Conservation (phyloP, 1,140 invertebrate genomes). For the Bombus confusus region DNA sequence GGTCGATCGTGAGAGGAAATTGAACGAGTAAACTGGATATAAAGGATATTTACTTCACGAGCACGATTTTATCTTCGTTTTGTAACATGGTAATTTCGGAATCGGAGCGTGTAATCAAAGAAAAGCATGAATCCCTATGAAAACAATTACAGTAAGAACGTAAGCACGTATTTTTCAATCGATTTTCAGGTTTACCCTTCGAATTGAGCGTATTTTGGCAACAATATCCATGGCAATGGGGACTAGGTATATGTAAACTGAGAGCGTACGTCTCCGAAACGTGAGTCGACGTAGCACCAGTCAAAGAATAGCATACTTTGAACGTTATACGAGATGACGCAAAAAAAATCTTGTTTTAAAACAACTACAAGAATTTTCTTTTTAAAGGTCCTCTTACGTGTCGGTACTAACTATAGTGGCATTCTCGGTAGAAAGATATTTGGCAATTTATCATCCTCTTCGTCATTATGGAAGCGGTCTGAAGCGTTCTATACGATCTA, state of each 20-base stretch:
- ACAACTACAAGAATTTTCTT: background rate
- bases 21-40: conserved; percentile 1
- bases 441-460: conserved; percentile 96
- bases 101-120: background rate
- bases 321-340: too few relatives aligned
- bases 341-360: background rate
- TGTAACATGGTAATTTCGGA: background rate
- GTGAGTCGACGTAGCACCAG: conserved; percentile 63
- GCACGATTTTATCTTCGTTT: background rate
- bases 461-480: conserved; percentile 90
- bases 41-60: background rate
- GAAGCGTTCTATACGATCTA: conserved; percentile 90
- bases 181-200: conserved; percentile 89
- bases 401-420: conserved; percentile 95
- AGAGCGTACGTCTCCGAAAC: conserved; percentile 85
- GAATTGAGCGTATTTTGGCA: conserved; percentile 94
- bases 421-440: conserved; percentile 93
- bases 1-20: background rate
- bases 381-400: conserved; percentile 90
- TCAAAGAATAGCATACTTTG: background rate
- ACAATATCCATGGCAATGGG: conserved; percentile 94
- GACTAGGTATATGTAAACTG: conserved; percentile 90
- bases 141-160: background rate
- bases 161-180: conserved; percentile 13
- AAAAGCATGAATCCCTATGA: background rate